These are phyloP conservation scores for Palythoa grandis DNA, from an alignment of 92 coral and sea anemone species.

Conservation along the genomic window DNA sequence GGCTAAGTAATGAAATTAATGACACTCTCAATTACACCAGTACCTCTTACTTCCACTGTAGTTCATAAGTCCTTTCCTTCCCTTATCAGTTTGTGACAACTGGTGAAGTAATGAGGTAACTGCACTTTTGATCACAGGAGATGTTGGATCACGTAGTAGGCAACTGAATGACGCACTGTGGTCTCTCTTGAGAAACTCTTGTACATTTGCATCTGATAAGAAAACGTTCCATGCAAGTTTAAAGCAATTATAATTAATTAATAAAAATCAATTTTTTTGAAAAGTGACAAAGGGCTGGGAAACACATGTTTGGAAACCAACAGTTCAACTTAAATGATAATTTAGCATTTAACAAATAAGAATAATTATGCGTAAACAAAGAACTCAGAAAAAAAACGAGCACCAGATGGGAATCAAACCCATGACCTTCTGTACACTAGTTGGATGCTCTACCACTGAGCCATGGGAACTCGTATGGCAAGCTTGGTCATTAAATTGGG, in stretches of 20 bases:
- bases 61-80: slow-evolving; percentile 64
- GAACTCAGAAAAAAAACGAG: too few species aligned
- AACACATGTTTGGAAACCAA: too few species aligned
- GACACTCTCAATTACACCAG: not conserved
- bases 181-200: slow-evolving; percentile 67
- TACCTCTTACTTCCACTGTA: slow-evolving; percentile 42
- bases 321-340: too few species aligned
- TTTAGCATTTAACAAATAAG: too few species aligned
- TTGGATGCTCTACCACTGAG: too few species aligned
- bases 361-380: too few species aligned
- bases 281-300: too few species aligned
- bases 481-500: too few species aligned
- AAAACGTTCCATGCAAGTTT: not conserved
- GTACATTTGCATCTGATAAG: slow-evolving; percentile 69
- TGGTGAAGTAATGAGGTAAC: slow-evolving; percentile 70
- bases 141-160: slow-evolving; percentile 67
- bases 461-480: too few species aligned
- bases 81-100: slow-evolving; percentile 73
- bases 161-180: slow-evolving; percentile 64
- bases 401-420: too few species aligned
- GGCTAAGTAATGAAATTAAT: slow-evolving; percentile 71
- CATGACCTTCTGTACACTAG: too few species aligned
- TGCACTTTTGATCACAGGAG: slow-evolving; percentile 65
- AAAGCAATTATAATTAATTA: not conserved
- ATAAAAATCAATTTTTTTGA: not conserved